Evolutionary conservation across 2,113 vertebrate species (phyloP), one percentile per base, ranked within the genome.

Genomic region (Cairina moschata): DNA sequence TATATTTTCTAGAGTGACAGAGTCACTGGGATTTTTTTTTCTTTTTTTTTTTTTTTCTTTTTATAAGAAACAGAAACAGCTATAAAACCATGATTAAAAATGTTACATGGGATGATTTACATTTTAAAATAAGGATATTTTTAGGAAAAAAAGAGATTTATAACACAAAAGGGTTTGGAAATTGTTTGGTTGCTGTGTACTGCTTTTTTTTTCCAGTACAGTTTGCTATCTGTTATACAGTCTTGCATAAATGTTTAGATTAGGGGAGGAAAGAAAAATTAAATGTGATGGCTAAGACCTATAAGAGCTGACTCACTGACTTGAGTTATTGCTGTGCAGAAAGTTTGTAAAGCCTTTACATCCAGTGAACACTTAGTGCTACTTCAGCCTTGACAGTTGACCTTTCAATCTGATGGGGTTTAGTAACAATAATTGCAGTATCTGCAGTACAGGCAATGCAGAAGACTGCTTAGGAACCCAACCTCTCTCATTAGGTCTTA

Each of bases 341-440:
- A 97, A 95, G 96, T 97, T 96, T 94, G 96, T 93, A 98, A 98
- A 96, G 95, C 94, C 96, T 97, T 97, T 96, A 95, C 92, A 97
- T 94, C 97, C 95, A 95, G 97, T 20, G 18, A 97, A 96, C 95
- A 94, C 96, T 97, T 97, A 97, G 95, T 96, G 97, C 97, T 97
- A 95, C 97, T 98, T 97, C 96, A 97, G 96, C 97, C 95, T 98
- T 98, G 97, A 97, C 97, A 98, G 97, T 97, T 98, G 98, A 98
- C 97, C 97, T 97, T 98, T 97, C 94, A 97, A 84, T 97, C 94
- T 96, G 95, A 90, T 95, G 94, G 93, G 91, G 88, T 96, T 96
- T 96, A 96, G 95, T 96, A 94, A 94, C 91, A 96, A 90, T 92
- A 97, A 95, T 83, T 97, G 97, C 96, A 96, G 95, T 88, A 96